These are phyloP conservation scores for Leistus spinibarbis DNA, from an alignment of 2,888 invertebrate species.

Conservation along the genomic window DNA sequence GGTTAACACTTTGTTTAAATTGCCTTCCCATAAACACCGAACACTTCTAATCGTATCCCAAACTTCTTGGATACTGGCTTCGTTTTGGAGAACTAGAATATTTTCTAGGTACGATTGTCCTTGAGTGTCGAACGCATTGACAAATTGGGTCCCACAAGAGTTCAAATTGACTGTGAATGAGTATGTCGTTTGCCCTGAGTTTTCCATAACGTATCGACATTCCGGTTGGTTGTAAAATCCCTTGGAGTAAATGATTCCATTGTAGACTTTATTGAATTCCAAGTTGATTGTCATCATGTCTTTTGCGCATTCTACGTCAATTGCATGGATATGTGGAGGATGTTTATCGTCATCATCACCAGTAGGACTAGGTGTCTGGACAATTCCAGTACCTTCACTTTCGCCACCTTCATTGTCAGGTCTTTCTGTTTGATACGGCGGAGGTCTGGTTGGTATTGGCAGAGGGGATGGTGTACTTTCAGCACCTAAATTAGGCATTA, in stretches of 20 bases:
- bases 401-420: slow-evolving; percentile 41
- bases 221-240: slow-evolving; percentile 70
- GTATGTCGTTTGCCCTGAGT: slow-evolving; percentile 71
- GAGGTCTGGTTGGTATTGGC: slow-evolving; percentile 39
- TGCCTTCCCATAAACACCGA: slow-evolving; percentile 82
- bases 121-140: slow-evolving; percentile 76
- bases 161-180: slow-evolving; percentile 76
- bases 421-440: slow-evolving; percentile 39
- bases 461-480: slow-evolving; percentile 14
- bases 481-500: not conserved
- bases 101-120: slow-evolving; percentile 82
- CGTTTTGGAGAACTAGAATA: slow-evolving; percentile 77
- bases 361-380: slow-evolving; percentile 34
- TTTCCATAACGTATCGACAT: slow-evolving; percentile 76
- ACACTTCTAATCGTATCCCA: slow-evolving; percentile 82
- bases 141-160: slow-evolving; percentile 79
- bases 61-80: slow-evolving; percentile 74
- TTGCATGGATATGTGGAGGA: slow-evolving; percentile 76
- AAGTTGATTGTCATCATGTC: slow-evolving; percentile 83
- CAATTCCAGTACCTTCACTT: slow-evolving; percentile 36
- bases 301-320: slow-evolving; percentile 79
- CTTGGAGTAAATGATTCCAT: slow-evolving; percentile 82
- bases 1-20: slow-evolving; percentile 74
- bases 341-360: slow-evolving; percentile 69
- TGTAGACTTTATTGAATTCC: slow-evolving; percentile 76